Evolutionary conservation across 92 coral and sea anemone species (phyloP).

Genomic region (Siderastrea radians): DNA sequence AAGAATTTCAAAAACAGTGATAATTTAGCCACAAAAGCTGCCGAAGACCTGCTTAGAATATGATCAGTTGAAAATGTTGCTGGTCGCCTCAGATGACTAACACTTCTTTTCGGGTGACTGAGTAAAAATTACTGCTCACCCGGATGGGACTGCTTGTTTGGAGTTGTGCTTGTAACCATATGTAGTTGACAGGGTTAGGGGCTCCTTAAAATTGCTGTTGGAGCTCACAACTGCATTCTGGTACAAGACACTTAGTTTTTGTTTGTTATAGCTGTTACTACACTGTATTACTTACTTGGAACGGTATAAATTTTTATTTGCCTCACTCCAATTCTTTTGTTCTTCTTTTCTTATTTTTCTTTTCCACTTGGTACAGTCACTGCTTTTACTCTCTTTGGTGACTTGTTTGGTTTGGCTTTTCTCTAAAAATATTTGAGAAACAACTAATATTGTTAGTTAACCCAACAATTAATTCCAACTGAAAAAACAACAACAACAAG

Average conservation of each 20-base stretch:
- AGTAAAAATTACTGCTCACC: too few species aligned
- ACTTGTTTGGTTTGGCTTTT: too few species aligned
- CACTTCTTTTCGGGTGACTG: too few species aligned
- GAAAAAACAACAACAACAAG: too few species aligned
- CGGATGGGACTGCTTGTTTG: too few species aligned
- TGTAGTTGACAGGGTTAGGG: too few species aligned
- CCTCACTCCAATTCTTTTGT: slow-evolving; percentile 20
- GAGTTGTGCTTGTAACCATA: background rate
- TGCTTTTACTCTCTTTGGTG: too few species aligned
- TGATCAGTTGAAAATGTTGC: background rate
- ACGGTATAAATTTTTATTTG: slow-evolving; percentile 23
- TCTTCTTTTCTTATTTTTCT: slow-evolving; percentile 29
- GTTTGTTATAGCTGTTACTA: background rate
- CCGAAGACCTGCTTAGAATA: background rate
- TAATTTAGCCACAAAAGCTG: background rate
- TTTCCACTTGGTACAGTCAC: slow-evolving; percentile 1
- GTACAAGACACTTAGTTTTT: slow-evolving; percentile 4
- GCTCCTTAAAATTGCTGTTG: background rate
- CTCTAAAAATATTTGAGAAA: too few species aligned
- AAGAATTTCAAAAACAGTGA: background rate
- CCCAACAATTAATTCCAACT: too few species aligned
- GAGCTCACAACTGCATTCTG: background rate
- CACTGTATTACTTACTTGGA: slow-evolving; percentile 14
- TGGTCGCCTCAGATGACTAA: too few species aligned
- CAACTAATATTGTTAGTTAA: too few species aligned